These are phyloP conservation scores for Anhinga anhinga DNA, from an alignment of 2,113 vertebrate genomes.

Conservation along the genomic window DNA sequence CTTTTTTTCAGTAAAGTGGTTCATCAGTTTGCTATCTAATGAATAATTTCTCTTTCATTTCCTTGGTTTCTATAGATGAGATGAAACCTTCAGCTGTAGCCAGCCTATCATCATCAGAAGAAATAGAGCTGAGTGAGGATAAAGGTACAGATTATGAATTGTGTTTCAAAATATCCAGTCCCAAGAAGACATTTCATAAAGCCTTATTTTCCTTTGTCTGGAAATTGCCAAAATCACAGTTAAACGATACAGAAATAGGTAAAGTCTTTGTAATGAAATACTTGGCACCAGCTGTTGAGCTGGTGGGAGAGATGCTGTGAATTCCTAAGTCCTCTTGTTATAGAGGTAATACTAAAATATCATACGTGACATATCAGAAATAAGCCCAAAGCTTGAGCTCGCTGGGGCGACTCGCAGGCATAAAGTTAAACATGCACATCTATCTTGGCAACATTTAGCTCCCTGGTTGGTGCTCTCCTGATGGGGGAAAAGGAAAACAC, in stretches of 20 bases:
- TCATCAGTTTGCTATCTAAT: not conserved
- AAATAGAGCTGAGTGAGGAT: conserved; percentile 32
- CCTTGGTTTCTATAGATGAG: conserved; percentile 47
- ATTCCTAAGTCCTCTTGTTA: not conserved
- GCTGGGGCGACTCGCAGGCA: not conserved
- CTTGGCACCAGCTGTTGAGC: not conserved
- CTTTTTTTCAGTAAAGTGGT: not conserved
- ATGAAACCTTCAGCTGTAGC: not conserved
- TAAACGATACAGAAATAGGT: conserved; percentile 5
- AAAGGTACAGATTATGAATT: conserved; percentile 66
- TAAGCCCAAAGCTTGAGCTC: not conserved
- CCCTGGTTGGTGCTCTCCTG: not conserved
- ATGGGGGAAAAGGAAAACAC: not conserved
- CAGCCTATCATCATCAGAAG: conserved; percentile 40
- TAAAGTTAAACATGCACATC: not conserved
- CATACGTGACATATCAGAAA: not conserved
- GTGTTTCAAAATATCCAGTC: not conserved
- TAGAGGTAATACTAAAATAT: not conserved
- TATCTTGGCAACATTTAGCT: not conserved
- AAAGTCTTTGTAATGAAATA: conserved; percentile 2
- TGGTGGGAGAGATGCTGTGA: not conserved
- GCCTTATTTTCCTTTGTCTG: not conserved
- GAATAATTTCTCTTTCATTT: conserved; percentile 38
- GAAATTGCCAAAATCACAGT: not conserved
- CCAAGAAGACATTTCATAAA: not conserved